Percentiles rank a stretch among this genome's conserved stretches.
These are phyloP conservation scores for Bombus ignitus DNA, from an alignment of 1,140 invertebrate genomes.

Conservation along the genomic window DNA sequence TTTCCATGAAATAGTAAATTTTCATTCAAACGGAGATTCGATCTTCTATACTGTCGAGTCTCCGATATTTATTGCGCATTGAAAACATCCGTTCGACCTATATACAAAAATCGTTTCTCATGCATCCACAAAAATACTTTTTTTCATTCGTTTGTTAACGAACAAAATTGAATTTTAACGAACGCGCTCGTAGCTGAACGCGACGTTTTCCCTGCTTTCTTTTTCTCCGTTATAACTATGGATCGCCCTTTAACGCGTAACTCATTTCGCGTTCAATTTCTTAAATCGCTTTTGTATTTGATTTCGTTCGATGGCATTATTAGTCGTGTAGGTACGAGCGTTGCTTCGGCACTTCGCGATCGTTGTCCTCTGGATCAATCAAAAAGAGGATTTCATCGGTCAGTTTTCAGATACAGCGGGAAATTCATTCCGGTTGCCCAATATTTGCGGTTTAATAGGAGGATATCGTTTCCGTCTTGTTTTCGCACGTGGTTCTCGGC, in stretches of 20 bases:
- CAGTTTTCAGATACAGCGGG: not conserved
- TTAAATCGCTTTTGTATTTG: not conserved
- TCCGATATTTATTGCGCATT: constrained; percentile 51
- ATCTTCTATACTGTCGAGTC: not conserved
- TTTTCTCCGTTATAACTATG: no score
- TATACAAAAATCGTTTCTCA: constrained; percentile 33
- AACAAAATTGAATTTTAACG: constrained; percentile 27
- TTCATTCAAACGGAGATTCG: not conserved
- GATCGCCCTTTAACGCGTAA: not conserved
- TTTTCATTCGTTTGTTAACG: constrained; percentile 20
- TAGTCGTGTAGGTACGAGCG: not conserved
- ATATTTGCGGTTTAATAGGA: constrained; percentile 51
- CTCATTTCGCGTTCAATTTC: not conserved
- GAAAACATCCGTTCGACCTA: not conserved
- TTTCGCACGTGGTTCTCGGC: not conserved
- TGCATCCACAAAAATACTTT: constrained; percentile 35
- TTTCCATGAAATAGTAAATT: not conserved
- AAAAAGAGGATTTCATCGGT: constrained; percentile 12
- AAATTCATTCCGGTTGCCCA: constrained; percentile 31
- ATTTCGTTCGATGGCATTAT: not conserved
- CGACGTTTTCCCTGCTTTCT: not conserved
- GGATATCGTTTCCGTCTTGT: constrained; percentile 5
- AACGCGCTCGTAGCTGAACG: constrained; percentile 6
- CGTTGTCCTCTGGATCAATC: not conserved
- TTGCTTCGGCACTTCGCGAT: not conserved